A percentile compares a stretch with the other conserved stretches of the same genome.
phyloP scores from a whole-genome alignment of 1,140 invertebrate genomes.

The Steinernema khuongi region DNA sequence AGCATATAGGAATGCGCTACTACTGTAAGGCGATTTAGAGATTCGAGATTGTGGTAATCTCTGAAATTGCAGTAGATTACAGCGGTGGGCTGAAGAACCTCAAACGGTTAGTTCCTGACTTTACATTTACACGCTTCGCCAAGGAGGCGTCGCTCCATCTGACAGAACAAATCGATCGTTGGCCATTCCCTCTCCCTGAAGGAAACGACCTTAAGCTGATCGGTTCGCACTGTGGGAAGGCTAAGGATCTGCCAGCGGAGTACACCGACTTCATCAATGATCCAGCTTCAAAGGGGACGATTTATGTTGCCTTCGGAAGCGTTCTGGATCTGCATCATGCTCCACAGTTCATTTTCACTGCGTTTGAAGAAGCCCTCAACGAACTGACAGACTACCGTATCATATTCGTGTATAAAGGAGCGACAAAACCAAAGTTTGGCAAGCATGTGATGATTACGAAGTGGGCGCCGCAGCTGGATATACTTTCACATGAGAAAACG shows the following conservation, averaged over 20 bases:
- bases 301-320: conserved; percentile 22
- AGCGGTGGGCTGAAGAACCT: neutral
- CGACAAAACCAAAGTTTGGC: neutral
- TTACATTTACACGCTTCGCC: neutral
- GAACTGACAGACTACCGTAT: conserved; percentile 21
- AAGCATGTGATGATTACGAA: conserved; percentile 22
- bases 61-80: neutral
- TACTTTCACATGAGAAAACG: conserved; percentile 25
- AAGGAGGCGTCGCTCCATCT: neutral
- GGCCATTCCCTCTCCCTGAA: neutral
- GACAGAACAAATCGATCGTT: neutral
- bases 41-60: neutral
- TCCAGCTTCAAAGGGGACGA: neutral
- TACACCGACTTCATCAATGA: neutral
- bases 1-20: neutral
- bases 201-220: neutral
- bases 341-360: conserved; percentile 4
- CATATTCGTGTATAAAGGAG: conserved; percentile 20
- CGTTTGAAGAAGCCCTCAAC: conserved; percentile 17
- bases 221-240: neutral
- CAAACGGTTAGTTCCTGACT: neutral
- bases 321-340: conserved; percentile 10
- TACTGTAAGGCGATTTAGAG: neutral
- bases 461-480: conserved; percentile 25
- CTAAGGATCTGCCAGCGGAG: neutral